A percentile compares a stretch with the other conserved stretches of the same genome.
Evolutionary conservation across 2,888 invertebrate genomes (phyloP).

Genomic region (Drosophila merina): DNA sequence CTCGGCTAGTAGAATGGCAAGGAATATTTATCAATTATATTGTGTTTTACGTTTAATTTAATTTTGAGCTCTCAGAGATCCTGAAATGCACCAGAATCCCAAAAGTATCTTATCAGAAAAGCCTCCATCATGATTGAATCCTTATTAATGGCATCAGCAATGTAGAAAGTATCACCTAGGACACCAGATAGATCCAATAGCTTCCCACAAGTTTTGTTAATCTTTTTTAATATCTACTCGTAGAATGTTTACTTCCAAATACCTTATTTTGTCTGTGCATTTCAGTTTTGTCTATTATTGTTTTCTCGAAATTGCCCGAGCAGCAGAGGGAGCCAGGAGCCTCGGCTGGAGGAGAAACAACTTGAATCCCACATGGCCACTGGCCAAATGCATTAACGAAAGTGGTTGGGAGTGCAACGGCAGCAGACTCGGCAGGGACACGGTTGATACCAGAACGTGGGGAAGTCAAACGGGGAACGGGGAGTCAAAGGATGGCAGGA

Average conservation of each 20-base stretch:
- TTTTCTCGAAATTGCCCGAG: constrained; percentile 62
- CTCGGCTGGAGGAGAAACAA: constrained; percentile 10
- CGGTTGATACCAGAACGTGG: neutral
- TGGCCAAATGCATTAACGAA: constrained; percentile 79
- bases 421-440: constrained; percentile 4
- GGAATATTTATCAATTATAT: neutral
- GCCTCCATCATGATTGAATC: no score
- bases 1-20: neutral
- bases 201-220: no score
- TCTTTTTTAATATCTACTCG: no score
- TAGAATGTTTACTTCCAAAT: no score
- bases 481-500: constrained; percentile 22
- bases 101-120: constrained; percentile 37
- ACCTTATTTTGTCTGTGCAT: neutral
- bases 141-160: no score
- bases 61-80: constrained; percentile 3
- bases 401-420: constrained; percentile 56
- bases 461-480: neutral
- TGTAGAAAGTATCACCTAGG: no score
- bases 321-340: constrained; percentile 42
- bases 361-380: constrained; percentile 75
- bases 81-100: constrained; percentile 29
- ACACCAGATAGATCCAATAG: no score
- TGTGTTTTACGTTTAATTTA: neutral
- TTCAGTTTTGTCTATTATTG: constrained; percentile 58